A percentile compares a stretch with the other conserved stretches of the same genome.
Conservation (phyloP, 2,797 vertebrate species). For the Aphelocoma californica region DNA sequence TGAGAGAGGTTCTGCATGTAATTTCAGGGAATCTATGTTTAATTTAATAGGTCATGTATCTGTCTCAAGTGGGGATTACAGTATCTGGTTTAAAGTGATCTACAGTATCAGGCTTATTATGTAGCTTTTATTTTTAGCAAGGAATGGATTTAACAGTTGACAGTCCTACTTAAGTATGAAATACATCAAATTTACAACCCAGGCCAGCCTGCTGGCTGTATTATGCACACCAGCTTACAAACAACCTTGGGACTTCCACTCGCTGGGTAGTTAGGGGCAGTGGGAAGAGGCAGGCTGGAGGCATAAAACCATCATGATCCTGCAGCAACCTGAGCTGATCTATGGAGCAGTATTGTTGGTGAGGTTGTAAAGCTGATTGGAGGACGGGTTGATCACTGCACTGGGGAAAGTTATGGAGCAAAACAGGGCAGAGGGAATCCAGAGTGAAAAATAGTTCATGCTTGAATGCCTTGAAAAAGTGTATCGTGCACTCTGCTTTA, state of each 20-base stretch:
- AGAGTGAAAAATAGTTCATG: not conserved
- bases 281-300: not conserved
- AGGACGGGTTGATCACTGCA: slow-evolving; percentile 24
- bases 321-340: slow-evolving; percentile 17
- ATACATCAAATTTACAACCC: slow-evolving; percentile 53
- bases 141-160: slow-evolving; percentile 67
- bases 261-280: not conserved
- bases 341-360: not conserved
- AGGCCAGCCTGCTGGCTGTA: not conserved
- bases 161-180: slow-evolving; percentile 51
- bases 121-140: slow-evolving; percentile 68
- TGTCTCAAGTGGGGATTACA: slow-evolving; percentile 65
- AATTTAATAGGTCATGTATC: slow-evolving; percentile 69
- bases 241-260: slow-evolving; percentile 19
- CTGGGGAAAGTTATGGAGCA: slow-evolving; percentile 30
- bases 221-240: slow-evolving; percentile 1
- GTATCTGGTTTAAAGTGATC: slow-evolving; percentile 67
- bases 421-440: slow-evolving; percentile 28
- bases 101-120: slow-evolving; percentile 65
- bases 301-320: not conserved
- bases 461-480: not conserved
- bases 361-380: slow-evolving; percentile 39
- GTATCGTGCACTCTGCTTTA: not conserved
- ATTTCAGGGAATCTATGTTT: slow-evolving; percentile 66
- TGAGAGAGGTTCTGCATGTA: slow-evolving; percentile 42